Conservation (phyloP, 1,140 invertebrate genomes). For the Procambarus virginalis region DNA sequence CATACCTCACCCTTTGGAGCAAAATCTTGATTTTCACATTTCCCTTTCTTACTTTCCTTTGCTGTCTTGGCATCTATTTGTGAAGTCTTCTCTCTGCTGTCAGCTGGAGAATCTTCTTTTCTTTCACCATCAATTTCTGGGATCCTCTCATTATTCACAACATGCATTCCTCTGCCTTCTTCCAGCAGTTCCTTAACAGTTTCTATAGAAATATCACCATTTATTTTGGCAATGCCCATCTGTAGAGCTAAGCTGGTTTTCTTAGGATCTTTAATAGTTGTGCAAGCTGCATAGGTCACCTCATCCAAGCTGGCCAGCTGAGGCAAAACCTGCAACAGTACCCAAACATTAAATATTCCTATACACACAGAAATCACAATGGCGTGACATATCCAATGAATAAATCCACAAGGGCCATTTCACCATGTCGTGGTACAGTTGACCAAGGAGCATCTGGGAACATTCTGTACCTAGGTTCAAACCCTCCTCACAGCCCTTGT, state of each 20-base stretch:
- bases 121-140: background rate
- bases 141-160: background rate
- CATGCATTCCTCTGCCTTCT: background rate
- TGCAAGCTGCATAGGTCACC: conserved; percentile 50
- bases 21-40: background rate
- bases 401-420: too few species aligned
- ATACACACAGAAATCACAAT: too few species aligned
- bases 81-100: background rate
- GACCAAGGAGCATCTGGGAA: too few species aligned
- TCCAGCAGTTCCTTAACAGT: background rate
- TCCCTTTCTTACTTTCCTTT: background rate
- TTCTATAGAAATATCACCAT: conserved; percentile 10
- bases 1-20: background rate
- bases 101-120: background rate
- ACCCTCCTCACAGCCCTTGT: too few species aligned
- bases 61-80: background rate
- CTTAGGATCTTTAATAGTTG: conserved; percentile 43
- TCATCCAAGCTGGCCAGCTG: conserved; percentile 55
- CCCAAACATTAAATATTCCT: background rate
- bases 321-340: conserved; percentile 26
- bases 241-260: conserved; percentile 24
- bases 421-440: too few species aligned
- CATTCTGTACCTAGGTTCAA: too few species aligned
- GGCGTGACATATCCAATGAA: too few species aligned
- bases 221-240: conserved; percentile 18